phyloP scores from a whole-genome alignment of 2,888 invertebrate genomes.

The Polymixis flavicincta region DNA sequence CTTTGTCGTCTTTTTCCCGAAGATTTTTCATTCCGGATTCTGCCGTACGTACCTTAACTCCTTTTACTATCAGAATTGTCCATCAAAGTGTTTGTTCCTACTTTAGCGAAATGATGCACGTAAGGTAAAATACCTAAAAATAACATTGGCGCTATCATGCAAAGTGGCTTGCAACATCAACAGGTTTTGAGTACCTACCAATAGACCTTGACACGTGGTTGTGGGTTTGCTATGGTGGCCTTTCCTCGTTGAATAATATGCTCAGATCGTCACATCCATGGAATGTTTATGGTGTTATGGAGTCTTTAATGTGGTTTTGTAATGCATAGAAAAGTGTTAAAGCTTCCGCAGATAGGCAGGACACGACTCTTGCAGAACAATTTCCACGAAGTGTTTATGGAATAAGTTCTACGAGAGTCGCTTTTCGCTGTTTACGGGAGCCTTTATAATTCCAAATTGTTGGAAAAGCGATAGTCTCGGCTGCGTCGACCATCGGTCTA shows the following conservation, averaged over 20 bases:
- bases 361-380: no score
- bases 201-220: constrained; percentile 39
- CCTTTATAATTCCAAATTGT: not conserved
- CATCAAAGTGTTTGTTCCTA: not conserved
- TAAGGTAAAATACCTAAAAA: constrained; percentile 1
- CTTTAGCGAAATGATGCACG: not conserved
- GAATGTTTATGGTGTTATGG: constrained; percentile 21
- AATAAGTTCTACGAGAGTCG: no score
- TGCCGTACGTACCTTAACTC: not conserved
- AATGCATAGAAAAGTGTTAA: not conserved
- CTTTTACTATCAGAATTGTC: not conserved
- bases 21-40: not conserved
- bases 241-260: constrained; percentile 6
- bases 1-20: not conserved
- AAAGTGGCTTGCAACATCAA: constrained; percentile 38
- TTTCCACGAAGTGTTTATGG: no score
- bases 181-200: constrained; percentile 4
- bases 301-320: not conserved
- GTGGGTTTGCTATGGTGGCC: not conserved
- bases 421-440: no score
- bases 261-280: not conserved
- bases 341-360: no score
- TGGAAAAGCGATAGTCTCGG: not conserved
- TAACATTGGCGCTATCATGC: not conserved
- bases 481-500: not conserved